These are phyloP conservation scores for Ennomos fuscantarius DNA, from an alignment of 2,888 invertebrate species.

Conservation along the genomic window DNA sequence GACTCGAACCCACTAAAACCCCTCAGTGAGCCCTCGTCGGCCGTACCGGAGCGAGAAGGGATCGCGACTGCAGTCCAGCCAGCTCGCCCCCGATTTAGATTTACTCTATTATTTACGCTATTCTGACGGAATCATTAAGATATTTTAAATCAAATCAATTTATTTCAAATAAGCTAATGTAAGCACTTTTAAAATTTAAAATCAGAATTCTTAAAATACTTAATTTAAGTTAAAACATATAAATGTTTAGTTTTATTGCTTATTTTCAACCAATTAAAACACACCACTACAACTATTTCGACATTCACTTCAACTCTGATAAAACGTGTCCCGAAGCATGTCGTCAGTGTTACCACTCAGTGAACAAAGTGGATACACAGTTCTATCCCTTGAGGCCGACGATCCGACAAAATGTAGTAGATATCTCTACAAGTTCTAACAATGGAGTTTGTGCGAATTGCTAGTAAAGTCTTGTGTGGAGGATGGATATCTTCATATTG, in stretches of 20 bases:
- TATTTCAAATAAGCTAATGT: too few species aligned
- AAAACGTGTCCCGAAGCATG: constrained; percentile 18
- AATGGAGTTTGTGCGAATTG: constrained; percentile 25
- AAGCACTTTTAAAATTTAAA: too few species aligned
- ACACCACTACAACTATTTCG: background rate
- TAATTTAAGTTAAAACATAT: too few species aligned
- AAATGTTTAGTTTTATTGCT: background rate
- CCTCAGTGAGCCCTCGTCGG: too few species aligned
- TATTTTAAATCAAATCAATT: too few species aligned
- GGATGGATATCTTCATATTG: constrained; percentile 1
- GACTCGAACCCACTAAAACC: too few species aligned
- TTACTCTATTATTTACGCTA: too few species aligned
- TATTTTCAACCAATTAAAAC: constrained; percentile 2
- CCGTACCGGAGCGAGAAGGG: too few species aligned
- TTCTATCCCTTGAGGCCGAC: constrained; percentile 27
- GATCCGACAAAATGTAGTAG: constrained; percentile 4
- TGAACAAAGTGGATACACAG: constrained; percentile 27
- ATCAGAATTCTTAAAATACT: too few species aligned
- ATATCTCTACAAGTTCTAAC: constrained; percentile 22
- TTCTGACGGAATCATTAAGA: too few species aligned
- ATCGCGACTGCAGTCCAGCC: too few species aligned
- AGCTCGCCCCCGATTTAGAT: too few species aligned
- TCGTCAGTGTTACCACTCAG: constrained; percentile 17
- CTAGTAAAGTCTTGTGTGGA: constrained; percentile 6
- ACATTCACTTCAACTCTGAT: constrained; percentile 4